Evolutionary conservation across 2,888 invertebrate species (phyloP), one percentile per base, ranked within the genome.

Genomic region (Apodemia mormo): DNA sequence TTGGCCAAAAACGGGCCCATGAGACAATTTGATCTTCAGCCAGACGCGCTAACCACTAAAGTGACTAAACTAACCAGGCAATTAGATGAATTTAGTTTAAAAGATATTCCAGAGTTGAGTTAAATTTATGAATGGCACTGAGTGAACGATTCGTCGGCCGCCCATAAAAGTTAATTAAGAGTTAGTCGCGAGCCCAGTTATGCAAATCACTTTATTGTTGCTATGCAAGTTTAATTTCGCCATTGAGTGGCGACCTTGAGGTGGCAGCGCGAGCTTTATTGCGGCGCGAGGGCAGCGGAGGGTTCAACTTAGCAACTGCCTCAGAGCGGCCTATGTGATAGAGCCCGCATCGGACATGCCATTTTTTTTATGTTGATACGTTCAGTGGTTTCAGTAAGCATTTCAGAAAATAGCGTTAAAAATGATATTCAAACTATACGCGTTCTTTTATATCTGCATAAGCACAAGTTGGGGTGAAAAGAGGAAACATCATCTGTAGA

Each of bases 141-240:
- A 54, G 22, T 22, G 52, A 22, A 22, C 33, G 12, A 64, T 14
- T 64, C 61, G 61, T 14, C 7, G 2, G 37, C 37, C 61, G 14
- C 6, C 33, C 37, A 37, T 61, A 61, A 61, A 61, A 61, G 61
- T 61, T 30, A 61, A 61, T 61, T 61, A 61, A 61, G 30, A 30
- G 33, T 33, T 33, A 14, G 61, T 12, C 33, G 61, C 61, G 12
- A 29, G 33, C 33, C 61, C 61, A 61, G 82, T 86, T 86, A 88
- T 88, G 87, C 82, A 87, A 88, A 88, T 85, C 77, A 80, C 74
- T 76, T 33, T 82, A 83, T 84, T 89, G 90, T 90, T 89, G 86
- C 89, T 81, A 88, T 81, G 88, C 85, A 79, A 80, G 73, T 75
- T 74, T 73, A 75, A 77, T 78, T 78, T 78, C 78, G 75, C 76